A percentile compares a stretch with the other conserved stretches of the same genome.
Conservation (phyloP, 2,797 vertebrate species). For the Gambelia wislizenii region DNA sequence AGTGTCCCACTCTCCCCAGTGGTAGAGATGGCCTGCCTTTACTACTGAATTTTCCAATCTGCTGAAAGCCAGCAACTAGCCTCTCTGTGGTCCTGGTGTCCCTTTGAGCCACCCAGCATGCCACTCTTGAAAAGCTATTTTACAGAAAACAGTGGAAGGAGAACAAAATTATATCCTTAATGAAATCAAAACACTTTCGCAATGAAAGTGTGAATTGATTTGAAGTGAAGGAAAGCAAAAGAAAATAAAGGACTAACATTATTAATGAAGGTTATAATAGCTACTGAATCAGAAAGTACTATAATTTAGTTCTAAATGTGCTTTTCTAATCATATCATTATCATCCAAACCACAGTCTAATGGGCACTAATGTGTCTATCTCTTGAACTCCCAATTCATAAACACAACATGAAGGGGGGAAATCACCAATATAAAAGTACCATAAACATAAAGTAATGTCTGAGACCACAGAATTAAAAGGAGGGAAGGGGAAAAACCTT, state of each 20-base stretch:
- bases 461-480: constrained; percentile 1
- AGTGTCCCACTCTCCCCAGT: not conserved
- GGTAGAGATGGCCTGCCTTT: not conserved
- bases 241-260: constrained; percentile 21
- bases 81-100: not conserved
- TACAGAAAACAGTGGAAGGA: not conserved
- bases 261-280: constrained; percentile 12
- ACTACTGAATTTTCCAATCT: not conserved
- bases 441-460: not conserved
- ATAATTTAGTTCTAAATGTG: constrained; percentile 32
- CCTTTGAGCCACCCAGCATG: not conserved
- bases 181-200: constrained; percentile 27
- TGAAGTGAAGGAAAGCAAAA: constrained; percentile 18
- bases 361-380: not conserved
- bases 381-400: constrained; percentile 41
- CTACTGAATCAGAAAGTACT: constrained; percentile 17
- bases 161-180: constrained; percentile 18
- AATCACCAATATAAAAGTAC: not conserved
- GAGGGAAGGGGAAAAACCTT: not conserved
- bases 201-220: constrained; percentile 1
- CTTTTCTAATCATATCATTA: constrained; percentile 16
- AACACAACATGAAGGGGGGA: constrained; percentile 26
- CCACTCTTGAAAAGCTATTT: not conserved
- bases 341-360: constrained; percentile 23
- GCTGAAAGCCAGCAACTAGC: not conserved